Evolutionary conservation across 2,113 vertebrate genomes (phyloP), one percentile per base, ranked within the genome.

Genomic region (Lanius ludovicianus): DNA sequence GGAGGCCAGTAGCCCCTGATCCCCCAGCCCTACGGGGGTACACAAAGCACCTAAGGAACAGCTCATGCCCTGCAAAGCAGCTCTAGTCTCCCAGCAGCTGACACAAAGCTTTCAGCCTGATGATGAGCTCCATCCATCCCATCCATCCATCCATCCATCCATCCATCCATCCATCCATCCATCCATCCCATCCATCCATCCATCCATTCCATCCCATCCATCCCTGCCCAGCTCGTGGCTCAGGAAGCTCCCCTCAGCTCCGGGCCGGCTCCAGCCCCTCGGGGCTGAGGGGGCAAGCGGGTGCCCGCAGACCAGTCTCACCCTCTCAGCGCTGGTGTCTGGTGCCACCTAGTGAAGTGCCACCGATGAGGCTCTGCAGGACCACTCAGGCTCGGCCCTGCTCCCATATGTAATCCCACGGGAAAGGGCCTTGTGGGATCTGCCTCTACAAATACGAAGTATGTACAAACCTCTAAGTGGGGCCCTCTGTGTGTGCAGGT

Each of bases 311-410:
- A 63, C 17, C 82, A 6, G 44, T 1, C 0, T 13, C 25, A 23
- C 15, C 30, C 16, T 37, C 27, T 16, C 3, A 82, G 57, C 7
- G 7, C 84, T 60, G 94, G 94, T 84, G 65, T 94, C 87, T 97
- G 92, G 95, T 96, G 96, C 94, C 95, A 93, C 24, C 96, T 95
- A 95, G 93, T 87, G 96, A 50, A 76, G 69, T 30, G 37, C 20
- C 20, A 9, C 1, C 9, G 5, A 2, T 1, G 80, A 27, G 64
- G 84, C 55, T 41, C 59, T 15, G 75, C 71, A 53, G 56, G 37
- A 23, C 11, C 13, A 10, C 1, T 2, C 28, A 18, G 39, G 10
- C 15, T 9, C 2, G 0, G 76, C 31, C 17, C 33, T 3, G 53
- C 55, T 65, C 31, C n/a, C 81, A 8, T 10, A 2, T 3, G 15